These are phyloP conservation scores for Caenorhabditis latens DNA, from an alignment of 1,140 invertebrate species.

Conservation along the genomic window DNA sequence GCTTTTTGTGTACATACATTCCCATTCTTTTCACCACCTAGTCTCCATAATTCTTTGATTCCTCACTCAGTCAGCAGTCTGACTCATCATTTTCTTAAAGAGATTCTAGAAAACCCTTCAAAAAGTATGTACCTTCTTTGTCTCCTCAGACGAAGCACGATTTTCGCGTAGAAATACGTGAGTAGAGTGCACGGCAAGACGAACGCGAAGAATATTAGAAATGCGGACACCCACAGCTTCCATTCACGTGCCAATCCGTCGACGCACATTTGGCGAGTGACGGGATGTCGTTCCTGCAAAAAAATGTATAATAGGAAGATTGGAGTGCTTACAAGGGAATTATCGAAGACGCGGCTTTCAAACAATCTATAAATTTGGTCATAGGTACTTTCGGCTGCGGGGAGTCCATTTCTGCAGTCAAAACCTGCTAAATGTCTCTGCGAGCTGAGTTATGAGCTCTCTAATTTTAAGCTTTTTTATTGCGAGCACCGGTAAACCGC, in stretches of 20 bases:
- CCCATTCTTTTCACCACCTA: background rate
- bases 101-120: too few relatives aligned
- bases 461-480: too few relatives aligned
- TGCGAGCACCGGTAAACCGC: too few relatives aligned
- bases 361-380: too few relatives aligned
- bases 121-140: conserved; percentile 62
- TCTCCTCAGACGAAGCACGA: conserved; percentile 54
- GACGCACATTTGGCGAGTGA: conserved; percentile 52
- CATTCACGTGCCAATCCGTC: conserved; percentile 50
- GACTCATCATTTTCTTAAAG: background rate
- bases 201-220: conserved; percentile 58
- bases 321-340: too few relatives aligned
- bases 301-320: background rate
- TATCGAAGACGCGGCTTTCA: too few relatives aligned
- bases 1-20: background rate
- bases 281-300: conserved; percentile 29
- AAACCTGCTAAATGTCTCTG: too few relatives aligned
- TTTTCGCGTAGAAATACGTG: conserved; percentile 61
- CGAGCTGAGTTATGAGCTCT: too few relatives aligned
- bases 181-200: conserved; percentile 56
- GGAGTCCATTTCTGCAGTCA: too few relatives aligned
- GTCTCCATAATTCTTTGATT: conserved; percentile 14
- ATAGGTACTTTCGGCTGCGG: too few relatives aligned
- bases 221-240: conserved; percentile 47
- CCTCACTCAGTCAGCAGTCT: background rate